Base-by-base conservation (phyloP, 2,888 invertebrate genomes). In the Tholera decimalis region DNA sequence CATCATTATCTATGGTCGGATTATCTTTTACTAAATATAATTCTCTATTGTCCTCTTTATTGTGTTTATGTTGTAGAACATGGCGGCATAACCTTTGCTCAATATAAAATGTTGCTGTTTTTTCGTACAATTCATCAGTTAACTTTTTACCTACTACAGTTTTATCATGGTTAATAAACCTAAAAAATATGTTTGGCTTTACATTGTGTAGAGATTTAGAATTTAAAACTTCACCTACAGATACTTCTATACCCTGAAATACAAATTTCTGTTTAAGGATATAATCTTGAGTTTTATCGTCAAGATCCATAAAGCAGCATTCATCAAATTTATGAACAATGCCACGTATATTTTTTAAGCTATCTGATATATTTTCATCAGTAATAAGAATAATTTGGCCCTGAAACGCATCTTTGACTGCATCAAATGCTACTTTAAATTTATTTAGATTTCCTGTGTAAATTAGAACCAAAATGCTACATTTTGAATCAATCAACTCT, bases 311-410 rank as follows among this genome's bases (percentile, higher is more conserved):
- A 44, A 73, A 73, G n/a, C 11, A 50, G 35, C n/a, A n/a, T n/a
- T n/a, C n/a, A n/a, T n/a, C n/a, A n/a, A n/a, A n/a, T n/a, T n/a
- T n/a, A n/a, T n/a, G n/a, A n/a, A n/a, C n/a, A n/a, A n/a, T n/a
- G n/a, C n/a, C n/a, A n/a, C n/a, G 50, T 13, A 6, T 15, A n/a
- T n/a, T 30, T 22, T 49, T n/a, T n/a, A 47, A 24, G 1, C 18
- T 24, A 2, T n/a, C 22, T 54, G 24, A 46, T 6, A 39, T 20
- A 2, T 22, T 18, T n/a, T 28, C 35, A 33, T 35, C 15, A 20
- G 50, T 51, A 35, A 72, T 50, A 13, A 72, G 47, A 35, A 69
- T 49, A 39, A 61, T 58, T 58, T 73, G 69, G 9, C 55, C 61
- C 37, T 43, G 28, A 43, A 61, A 73, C 50, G 35, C 5, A 9